phyloP scores from a whole-genome alignment of 2,797 vertebrate genomes.

The Peromyscus melanophrys region DNA sequence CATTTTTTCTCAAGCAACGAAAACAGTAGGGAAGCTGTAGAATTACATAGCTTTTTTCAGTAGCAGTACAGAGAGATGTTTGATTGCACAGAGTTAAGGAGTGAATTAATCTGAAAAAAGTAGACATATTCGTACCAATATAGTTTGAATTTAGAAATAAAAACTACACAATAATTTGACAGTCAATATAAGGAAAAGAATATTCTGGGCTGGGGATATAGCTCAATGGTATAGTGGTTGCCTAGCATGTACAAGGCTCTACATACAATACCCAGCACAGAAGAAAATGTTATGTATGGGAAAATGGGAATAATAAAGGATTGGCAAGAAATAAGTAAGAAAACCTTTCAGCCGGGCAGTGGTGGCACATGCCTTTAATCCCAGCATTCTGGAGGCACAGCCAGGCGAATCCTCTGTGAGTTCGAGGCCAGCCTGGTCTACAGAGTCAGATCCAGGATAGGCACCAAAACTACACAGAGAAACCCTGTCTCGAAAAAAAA shows the following conservation, averaged over 20 bases:
- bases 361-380: too few species aligned
- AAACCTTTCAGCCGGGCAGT: too few species aligned
- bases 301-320: not conserved
- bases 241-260: not conserved
- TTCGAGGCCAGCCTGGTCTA: too few species aligned
- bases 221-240: not conserved
- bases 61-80: not conserved
- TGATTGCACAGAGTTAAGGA: constrained; percentile 25
- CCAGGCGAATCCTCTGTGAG: too few species aligned
- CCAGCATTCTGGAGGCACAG: too few species aligned
- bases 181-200: constrained; percentile 23
- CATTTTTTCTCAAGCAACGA: not conserved
- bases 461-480: too few species aligned
- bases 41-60: not conserved
- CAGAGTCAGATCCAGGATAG: too few species aligned
- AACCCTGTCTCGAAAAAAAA: too few species aligned
- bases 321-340: not conserved
- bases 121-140: not conserved
- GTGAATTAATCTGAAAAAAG: constrained; percentile 23
- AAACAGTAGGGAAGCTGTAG: not conserved
- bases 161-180: not conserved
- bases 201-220: not conserved
- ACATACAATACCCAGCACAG: not conserved
- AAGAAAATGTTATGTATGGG: not conserved
- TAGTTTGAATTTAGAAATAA: not conserved